These are phyloP conservation scores for Solen grandis DNA, from an alignment of 1,140 invertebrate genomes.

Conservation along the genomic window DNA sequence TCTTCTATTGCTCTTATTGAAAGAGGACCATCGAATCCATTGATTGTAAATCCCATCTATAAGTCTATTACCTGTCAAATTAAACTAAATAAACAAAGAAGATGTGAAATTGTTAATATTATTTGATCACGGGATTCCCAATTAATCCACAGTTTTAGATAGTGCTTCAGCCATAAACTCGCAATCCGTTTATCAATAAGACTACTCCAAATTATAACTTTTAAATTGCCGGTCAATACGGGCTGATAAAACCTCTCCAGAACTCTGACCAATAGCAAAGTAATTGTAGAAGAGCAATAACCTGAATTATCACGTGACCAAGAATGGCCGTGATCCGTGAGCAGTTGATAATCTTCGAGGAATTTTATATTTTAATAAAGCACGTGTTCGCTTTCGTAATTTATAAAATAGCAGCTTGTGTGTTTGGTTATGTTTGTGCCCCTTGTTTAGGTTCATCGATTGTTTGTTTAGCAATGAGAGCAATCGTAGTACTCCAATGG, in stretches of 20 bases:
- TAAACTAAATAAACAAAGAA: conserved; percentile 48
- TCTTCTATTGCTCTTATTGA: conserved; percentile 1
- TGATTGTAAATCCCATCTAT: conserved; percentile 27
- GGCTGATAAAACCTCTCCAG: too few relatives aligned
- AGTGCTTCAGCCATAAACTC: conserved; percentile 6
- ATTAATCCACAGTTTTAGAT: conserved; percentile 42
- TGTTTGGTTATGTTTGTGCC: not conserved
- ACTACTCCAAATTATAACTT: conserved; percentile 38
- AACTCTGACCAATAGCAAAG: too few relatives aligned
- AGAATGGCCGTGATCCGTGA: too few relatives aligned
- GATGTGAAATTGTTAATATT: conserved; percentile 51
- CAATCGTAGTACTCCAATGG: too few relatives aligned
- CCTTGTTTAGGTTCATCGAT: not conserved
- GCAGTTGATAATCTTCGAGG: too few relatives aligned
- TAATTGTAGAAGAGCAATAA: too few relatives aligned
- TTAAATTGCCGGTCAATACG: conserved; percentile 39
- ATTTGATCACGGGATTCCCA: conserved; percentile 34
- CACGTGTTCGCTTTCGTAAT: conserved; percentile 38
- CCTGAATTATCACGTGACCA: too few relatives aligned
- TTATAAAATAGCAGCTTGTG: not conserved
- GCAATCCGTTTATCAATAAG: not conserved
- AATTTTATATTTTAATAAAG: too few relatives aligned
- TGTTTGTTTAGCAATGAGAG: conserved; percentile 35
- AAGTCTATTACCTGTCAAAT: conserved; percentile 55
- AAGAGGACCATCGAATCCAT: conserved; percentile 9